These are phyloP conservation scores for Rhinophrynus dorsalis DNA, from an alignment of 2,797 vertebrate species.

Conservation along the genomic window DNA sequence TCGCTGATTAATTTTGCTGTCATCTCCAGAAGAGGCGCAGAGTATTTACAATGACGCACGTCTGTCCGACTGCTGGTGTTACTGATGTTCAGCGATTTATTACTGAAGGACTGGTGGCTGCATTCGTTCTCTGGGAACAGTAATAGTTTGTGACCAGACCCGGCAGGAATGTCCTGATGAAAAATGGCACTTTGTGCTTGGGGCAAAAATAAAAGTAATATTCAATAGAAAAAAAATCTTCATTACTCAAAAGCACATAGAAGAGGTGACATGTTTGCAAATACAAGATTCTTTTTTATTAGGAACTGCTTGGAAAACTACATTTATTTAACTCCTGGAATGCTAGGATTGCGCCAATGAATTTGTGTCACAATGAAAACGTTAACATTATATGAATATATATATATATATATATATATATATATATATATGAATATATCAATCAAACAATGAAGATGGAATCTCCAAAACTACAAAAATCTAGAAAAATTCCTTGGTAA, in stretches of 20 bases:
- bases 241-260: not conserved
- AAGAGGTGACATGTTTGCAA: too few species aligned
- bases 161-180: not conserved
- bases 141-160: conserved; percentile 13
- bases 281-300: too few species aligned
- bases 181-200: conserved; percentile 8
- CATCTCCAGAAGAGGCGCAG: not conserved
- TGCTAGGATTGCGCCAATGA: too few species aligned
- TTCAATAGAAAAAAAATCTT: not conserved
- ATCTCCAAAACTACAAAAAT: too few species aligned
- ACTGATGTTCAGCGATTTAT: not conserved
- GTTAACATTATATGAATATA: too few species aligned
- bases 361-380: too few species aligned
- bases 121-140: conserved; percentile 5
- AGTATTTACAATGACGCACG: conserved; percentile 1
- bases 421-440: too few species aligned
- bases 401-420: too few species aligned
- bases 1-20: conserved; percentile 27
- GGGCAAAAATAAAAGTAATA: not conserved
- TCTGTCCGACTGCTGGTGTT: not conserved
- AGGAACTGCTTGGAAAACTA: too few species aligned
- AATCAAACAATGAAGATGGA: too few species aligned
- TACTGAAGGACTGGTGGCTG: not conserved
- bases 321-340: too few species aligned
- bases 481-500: too few species aligned